Base-by-base conservation (phyloP, 2,113 vertebrate species). In the Psettodes erumei region DNA sequence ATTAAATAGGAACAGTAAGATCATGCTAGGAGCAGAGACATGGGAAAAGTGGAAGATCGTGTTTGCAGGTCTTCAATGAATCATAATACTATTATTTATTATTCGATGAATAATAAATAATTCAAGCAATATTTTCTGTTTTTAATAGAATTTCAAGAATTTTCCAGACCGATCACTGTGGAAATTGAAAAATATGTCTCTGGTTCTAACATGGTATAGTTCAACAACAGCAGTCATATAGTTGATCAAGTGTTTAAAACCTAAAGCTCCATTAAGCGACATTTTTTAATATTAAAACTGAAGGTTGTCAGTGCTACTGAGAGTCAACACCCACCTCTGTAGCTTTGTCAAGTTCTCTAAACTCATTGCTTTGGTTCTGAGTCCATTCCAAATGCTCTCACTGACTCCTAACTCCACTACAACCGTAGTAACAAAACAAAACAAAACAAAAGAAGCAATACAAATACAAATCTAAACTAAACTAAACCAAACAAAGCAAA, bases 21-120 rank as follows among this genome's bases (percentile, higher is more conserved):
- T 33, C 21, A 86, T 83, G 82, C 37, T 75, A 83, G 84, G 38
- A 86, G 59, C 76, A 83, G 84, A 85, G 82, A 86, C 78, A 77
- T 10, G 4, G 16, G 2, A 13, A 32, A 58, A 21, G 21, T 54
- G 19, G 2, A 58, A 43, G 1, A 27, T 27, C 3, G 54, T 38
- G 10, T 62, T 62, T 28, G 13, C 21, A 71, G 56, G 16, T 38
- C 58, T 37, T 21, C 10, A n/a, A 7, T 48, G 28, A 66, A n/a
- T 53, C 12, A 48, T 38, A 65, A 61, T 53, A 58, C 3, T 6
- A 61, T 4, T 13, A 27, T 56, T 58, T 4, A 45, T 28, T 15
- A n/a, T n/a, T n/a, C n/a, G n/a, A n/a, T n/a, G n/a, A n/a, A n/a
- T n/a, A n/a, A n/a, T n/a, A n/a, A n/a, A n/a, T n/a, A n/a, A n/a